These are phyloP conservation scores for Gobius niger DNA, from an alignment of 2,113 vertebrate genomes.

Conservation along the genomic window DNA sequence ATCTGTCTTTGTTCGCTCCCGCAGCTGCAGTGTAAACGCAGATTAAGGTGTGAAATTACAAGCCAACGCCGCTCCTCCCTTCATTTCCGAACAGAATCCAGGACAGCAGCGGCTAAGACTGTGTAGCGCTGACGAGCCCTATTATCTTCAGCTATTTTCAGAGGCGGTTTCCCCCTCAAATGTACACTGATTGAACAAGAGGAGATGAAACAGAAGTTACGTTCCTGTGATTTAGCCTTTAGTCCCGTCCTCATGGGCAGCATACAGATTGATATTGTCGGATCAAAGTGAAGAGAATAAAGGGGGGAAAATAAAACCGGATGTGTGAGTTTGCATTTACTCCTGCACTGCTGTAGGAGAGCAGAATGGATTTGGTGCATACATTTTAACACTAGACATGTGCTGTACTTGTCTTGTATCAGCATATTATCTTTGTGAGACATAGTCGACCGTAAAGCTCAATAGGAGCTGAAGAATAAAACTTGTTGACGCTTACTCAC, in stretches of 20 bases:
- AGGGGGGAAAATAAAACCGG: constrained; percentile 18
- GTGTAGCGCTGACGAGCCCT: constrained; percentile 30
- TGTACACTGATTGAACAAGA: constrained; percentile 32
- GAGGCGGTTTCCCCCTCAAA: constrained; percentile 28
- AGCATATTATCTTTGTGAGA: too few species aligned
- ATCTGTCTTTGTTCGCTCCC: constrained; percentile 25
- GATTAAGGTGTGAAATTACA: constrained; percentile 61
- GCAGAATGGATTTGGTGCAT: background rate
- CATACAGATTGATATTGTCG: constrained; percentile 41
- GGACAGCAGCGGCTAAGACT: constrained; percentile 26
- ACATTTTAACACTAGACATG: background rate
- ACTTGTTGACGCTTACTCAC: too few species aligned
- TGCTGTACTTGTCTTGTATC: too few species aligned
- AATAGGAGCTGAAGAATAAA: too few species aligned
- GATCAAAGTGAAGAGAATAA: constrained; percentile 54
- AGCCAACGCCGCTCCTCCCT: constrained; percentile 46
- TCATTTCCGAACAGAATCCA: constrained; percentile 22
- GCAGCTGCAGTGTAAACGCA: constrained; percentile 33
- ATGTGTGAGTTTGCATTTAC: constrained; percentile 3
- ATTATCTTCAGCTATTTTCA: constrained; percentile 53
- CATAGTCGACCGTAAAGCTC: too few species aligned
- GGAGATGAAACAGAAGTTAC: constrained; percentile 40
- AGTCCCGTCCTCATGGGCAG: constrained; percentile 10
- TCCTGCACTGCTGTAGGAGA: constrained; percentile 3
- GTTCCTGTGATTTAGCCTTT: constrained; percentile 11